phyloP scores from a whole-genome alignment of 2,113 vertebrate genomes.

The Proterorhinus semilunaris region DNA sequence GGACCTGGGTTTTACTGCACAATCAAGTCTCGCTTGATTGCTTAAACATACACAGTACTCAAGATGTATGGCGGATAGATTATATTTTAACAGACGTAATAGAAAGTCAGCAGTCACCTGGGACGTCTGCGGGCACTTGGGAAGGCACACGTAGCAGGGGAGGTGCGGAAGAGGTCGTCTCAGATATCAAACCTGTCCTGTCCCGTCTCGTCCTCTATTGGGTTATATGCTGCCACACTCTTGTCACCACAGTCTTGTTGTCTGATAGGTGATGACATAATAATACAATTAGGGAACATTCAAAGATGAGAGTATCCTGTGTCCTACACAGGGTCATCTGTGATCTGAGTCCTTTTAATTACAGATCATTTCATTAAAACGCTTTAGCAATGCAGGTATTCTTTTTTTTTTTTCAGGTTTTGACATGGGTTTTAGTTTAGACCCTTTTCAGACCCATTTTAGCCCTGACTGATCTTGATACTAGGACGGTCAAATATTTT shows the following conservation, averaged over 20 bases:
- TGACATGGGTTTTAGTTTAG: too few relatives aligned
- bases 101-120: conserved; percentile 33
- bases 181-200: conserved; percentile 60
- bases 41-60: conserved; percentile 32
- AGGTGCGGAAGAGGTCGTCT: conserved; percentile 32
- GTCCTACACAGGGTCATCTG: too few relatives aligned
- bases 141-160: conserved; percentile 16
- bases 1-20: conserved; percentile 24
- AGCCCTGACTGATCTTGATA: too few relatives aligned
- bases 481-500: too few relatives aligned
- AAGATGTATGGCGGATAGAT: conserved; percentile 41
- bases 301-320: neutral
- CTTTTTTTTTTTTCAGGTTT: too few relatives aligned
- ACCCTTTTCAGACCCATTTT: too few relatives aligned
- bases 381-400: too few relatives aligned
- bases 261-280: conserved; percentile 60
- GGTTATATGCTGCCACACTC: conserved; percentile 55
- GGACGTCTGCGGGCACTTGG: conserved; percentile 8
- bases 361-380: too few relatives aligned
- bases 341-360: too few relatives aligned
- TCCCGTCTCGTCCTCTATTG: conserved; percentile 61
- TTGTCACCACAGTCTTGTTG: conserved; percentile 53
- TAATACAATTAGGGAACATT: conserved; percentile 51
- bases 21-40: conserved; percentile 15
- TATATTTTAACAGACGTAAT: conserved; percentile 39